phyloP scores from a whole-genome alignment of 2,888 invertebrate genomes.

The Pseudanteris insignis region DNA sequence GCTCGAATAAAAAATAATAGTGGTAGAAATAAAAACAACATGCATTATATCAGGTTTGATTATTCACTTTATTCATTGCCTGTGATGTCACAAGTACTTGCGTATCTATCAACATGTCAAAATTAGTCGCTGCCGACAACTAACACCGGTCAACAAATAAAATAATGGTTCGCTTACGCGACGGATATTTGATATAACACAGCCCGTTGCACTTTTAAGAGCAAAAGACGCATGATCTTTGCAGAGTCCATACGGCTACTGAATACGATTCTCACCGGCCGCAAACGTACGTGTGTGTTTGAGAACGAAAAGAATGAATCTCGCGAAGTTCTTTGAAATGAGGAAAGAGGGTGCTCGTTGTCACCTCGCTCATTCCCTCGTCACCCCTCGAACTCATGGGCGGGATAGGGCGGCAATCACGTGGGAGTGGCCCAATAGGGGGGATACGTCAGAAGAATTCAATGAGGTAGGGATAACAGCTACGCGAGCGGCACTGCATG shows the following conservation, averaged over 20 bases:
- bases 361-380: slow-evolving; percentile 51
- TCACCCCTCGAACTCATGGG: slow-evolving; percentile 51
- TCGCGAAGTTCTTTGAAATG: slow-evolving; percentile 55
- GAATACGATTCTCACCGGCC: slow-evolving; percentile 29
- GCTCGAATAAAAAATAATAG: no score
- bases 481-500: slow-evolving; percentile 20
- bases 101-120: no score
- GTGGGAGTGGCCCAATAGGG: slow-evolving; percentile 40
- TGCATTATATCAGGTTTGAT: no score
- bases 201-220: no score
- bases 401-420: slow-evolving; percentile 51
- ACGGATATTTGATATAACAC: no score
- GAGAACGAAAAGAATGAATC: slow-evolving; percentile 35
- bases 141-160: no score
- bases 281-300: slow-evolving; percentile 24
- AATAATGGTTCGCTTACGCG: no score
- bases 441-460: slow-evolving; percentile 25
- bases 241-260: slow-evolving; percentile 38
- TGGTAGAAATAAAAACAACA: no score
- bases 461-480: slow-evolving; percentile 22
- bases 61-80: no score
- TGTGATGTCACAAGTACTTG: no score
- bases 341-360: slow-evolving; percentile 46
- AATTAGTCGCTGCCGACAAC: no score
- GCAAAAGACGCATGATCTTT: slow-evolving; percentile 16